Conservation (phyloP, 1,140 invertebrate species). For the Pectinophora gossypiella region DNA sequence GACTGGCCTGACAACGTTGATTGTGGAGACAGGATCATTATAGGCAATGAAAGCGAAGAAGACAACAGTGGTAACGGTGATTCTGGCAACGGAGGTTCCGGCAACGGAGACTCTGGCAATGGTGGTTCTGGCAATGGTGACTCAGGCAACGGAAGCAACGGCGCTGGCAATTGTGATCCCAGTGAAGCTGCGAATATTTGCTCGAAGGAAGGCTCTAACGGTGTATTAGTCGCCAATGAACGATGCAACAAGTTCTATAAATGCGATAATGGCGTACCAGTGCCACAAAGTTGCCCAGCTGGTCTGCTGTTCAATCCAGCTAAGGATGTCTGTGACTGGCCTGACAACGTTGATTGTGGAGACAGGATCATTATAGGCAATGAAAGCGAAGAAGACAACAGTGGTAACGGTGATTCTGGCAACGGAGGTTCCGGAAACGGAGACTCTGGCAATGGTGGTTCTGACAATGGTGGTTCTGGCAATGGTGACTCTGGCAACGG, state of each 20-base stretch:
- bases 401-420: neutral
- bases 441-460: constrained; percentile 2
- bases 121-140: neutral
- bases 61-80: neutral
- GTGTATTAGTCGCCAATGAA: constrained; percentile 8
- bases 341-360: constrained; percentile 10
- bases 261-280: neutral
- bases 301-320: constrained; percentile 14
- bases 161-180: constrained; percentile 16
- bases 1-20: constrained; percentile 52
- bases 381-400: too few species aligned
- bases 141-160: neutral
- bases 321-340: constrained; percentile 9
- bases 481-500: neutral
- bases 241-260: neutral
- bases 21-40: constrained; percentile 22
- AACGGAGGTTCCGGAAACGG: constrained; percentile 5
- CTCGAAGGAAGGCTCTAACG: constrained; percentile 17
- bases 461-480: constrained; percentile 4
- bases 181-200: constrained; percentile 29
- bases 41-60: neutral
- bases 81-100: neutral
- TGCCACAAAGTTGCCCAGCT: neutral
- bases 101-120: constrained; percentile 2
- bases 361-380: neutral